Percentiles rank a stretch among this genome's conserved stretches.
Conservation (phyloP, 2,113 vertebrate species). For the Danio rerio region DNA sequence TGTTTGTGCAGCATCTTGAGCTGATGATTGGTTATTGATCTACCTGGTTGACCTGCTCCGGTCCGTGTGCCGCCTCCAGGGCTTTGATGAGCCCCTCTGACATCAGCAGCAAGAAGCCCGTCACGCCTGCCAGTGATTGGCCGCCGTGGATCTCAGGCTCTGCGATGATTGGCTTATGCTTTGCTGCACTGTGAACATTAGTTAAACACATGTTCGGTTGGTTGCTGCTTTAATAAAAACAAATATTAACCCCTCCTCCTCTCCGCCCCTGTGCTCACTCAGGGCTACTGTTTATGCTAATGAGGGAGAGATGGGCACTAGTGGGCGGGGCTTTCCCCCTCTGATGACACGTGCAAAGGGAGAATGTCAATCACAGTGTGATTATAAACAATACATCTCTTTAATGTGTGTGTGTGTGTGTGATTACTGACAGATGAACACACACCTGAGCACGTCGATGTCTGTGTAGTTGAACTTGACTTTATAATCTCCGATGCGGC, state of each 20-base stretch:
- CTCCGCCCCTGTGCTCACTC: no score
- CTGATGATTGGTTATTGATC: no score
- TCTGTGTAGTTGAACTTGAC: constrained; percentile 94
- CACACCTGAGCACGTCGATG: constrained; percentile 92
- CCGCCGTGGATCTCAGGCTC: constrained; percentile 94
- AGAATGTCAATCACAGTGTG: no score
- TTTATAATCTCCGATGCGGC: constrained; percentile 93
- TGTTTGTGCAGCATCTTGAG: no score
- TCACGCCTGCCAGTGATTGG: constrained; percentile 86
- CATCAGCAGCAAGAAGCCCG: constrained; percentile 94
- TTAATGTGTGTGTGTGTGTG: no score
- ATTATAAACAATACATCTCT: no score
- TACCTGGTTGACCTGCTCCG: constrained; percentile 97
- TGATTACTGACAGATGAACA: neutral
- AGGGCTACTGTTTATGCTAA: no score
- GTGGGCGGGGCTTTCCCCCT: no score
- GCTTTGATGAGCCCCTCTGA: constrained; percentile 96
- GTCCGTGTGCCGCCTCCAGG: constrained; percentile 92
- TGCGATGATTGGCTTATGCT: constrained; percentile 88
- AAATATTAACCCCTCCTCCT: neutral
- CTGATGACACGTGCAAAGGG: no score
- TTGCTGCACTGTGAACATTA: constrained; percentile 79
- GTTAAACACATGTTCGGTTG: neutral
- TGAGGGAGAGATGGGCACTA: no score
- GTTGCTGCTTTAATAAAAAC: no score